These are phyloP conservation scores for Mustela nigripes DNA, from an alignment of 2,113 vertebrate genomes.

Conservation along the genomic window DNA sequence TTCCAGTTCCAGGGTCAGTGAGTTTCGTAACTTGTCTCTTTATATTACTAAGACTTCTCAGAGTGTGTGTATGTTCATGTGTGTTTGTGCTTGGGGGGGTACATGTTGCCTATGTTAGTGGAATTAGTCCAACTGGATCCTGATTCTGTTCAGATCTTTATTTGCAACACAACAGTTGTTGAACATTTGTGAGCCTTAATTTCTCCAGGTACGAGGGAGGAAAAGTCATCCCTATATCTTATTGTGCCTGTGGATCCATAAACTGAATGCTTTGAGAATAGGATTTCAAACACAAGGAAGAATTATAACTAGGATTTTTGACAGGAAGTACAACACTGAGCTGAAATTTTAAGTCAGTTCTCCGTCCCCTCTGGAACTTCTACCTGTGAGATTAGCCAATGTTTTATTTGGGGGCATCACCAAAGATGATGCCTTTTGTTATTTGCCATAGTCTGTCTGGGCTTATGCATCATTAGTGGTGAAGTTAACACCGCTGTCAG, in stretches of 20 bases:
- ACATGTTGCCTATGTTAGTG: neutral
- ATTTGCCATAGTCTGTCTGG: neutral
- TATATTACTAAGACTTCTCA: neutral
- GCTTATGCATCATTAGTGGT: neutral
- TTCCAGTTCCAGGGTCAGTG: constrained; percentile 55
- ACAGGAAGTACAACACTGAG: neutral
- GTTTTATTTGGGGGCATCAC: neutral
- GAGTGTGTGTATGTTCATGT: neutral
- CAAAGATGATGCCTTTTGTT: neutral
- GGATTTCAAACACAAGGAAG: neutral
- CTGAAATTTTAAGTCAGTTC: constrained; percentile 9
- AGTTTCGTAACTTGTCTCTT: constrained; percentile 43
- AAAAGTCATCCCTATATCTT: neutral
- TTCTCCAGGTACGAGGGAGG: neutral
- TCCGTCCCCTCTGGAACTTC: neutral
- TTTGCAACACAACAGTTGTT: neutral
- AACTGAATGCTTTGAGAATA: neutral
- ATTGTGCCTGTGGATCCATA: neutral
- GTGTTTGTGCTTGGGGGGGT: neutral
- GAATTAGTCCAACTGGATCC: neutral
- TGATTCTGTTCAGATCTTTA: constrained; percentile 5
- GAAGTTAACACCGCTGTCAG: neutral
- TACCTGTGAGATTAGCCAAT: neutral
- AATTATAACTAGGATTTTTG: constrained; percentile 20
- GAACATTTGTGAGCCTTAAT: neutral